Evolutionary conservation across 2,113 vertebrate species (phyloP).

Genomic region (Lepisosteus oculatus): DNA sequence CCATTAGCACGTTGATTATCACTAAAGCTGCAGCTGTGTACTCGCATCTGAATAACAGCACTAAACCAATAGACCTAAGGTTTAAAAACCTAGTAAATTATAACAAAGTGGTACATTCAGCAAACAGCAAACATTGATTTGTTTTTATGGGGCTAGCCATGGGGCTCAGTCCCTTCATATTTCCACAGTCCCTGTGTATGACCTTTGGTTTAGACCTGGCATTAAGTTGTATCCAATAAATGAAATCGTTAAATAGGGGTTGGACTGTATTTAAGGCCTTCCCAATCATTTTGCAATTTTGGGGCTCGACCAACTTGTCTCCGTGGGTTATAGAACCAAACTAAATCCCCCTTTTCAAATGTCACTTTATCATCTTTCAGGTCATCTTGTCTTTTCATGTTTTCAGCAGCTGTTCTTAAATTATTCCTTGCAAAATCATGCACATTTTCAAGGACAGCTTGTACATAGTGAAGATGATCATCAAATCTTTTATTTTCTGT

Average conservation of each 20-base stretch:
- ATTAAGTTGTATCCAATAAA: neutral
- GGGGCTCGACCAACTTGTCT: neutral
- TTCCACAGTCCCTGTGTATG: neutral
- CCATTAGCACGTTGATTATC: no score
- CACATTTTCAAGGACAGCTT: neutral
- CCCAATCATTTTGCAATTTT: neutral
- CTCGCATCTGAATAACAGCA: no score
- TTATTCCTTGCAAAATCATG: neutral
- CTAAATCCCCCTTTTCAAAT: neutral
- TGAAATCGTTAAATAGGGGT: neutral
- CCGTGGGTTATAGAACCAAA: neutral
- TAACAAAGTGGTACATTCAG: no score
- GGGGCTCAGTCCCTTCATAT: no score
- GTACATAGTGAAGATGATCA: neutral
- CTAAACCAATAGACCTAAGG: no score
- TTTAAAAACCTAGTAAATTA: no score
- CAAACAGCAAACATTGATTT: no score
- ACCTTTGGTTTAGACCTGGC: neutral
- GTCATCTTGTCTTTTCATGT: neutral
- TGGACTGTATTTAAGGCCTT: neutral
- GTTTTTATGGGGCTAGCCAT: no score
- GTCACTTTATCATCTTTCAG: neutral
- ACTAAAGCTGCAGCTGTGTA: no score
- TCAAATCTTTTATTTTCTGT: neutral
- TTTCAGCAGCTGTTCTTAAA: neutral